Evolutionary conservation across 2,113 vertebrate genomes (phyloP).

Genomic region (Alexandromys fortis): DNA sequence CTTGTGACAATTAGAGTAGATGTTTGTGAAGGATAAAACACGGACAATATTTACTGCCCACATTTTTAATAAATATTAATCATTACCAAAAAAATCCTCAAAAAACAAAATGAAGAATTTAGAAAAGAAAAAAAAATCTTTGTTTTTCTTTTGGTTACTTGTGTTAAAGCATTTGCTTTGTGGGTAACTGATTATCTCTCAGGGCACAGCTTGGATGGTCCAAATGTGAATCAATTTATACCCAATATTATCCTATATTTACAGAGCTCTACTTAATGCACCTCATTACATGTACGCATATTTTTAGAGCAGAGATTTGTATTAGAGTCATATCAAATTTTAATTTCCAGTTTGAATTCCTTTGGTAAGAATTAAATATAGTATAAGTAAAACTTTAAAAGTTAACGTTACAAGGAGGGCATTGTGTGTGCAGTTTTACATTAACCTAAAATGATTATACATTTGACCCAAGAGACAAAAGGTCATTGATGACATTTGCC

Average conservation of each 20-base stretch:
- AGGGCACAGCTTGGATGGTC: neutral
- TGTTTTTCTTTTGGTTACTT: neutral
- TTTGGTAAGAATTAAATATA: slow-evolving; percentile 47
- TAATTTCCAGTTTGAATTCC: slow-evolving; percentile 37
- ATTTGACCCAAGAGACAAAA: neutral
- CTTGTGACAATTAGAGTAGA: neutral
- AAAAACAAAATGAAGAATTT: neutral
- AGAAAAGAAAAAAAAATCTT: neutral
- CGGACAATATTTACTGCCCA: neutral
- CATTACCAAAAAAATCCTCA: neutral
- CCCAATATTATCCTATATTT: neutral
- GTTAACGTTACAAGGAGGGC: neutral
- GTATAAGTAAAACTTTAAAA: neutral
- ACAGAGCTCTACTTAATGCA: neutral
- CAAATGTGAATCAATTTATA: neutral
- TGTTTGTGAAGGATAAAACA: neutral
- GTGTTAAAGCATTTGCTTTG: neutral
- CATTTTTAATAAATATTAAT: neutral
- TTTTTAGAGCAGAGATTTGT: slow-evolving; percentile 2
- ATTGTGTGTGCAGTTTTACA: neutral
- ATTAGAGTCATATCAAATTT: neutral
- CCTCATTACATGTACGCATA: neutral
- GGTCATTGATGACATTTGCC: neutral
- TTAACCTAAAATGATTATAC: neutral
- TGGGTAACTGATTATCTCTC: neutral